Percentiles rank a stretch among this genome's conserved stretches.
phyloP scores from a whole-genome alignment of 1,140 invertebrate genomes.

The Hermatobates lingyangjiaoensis region DNA sequence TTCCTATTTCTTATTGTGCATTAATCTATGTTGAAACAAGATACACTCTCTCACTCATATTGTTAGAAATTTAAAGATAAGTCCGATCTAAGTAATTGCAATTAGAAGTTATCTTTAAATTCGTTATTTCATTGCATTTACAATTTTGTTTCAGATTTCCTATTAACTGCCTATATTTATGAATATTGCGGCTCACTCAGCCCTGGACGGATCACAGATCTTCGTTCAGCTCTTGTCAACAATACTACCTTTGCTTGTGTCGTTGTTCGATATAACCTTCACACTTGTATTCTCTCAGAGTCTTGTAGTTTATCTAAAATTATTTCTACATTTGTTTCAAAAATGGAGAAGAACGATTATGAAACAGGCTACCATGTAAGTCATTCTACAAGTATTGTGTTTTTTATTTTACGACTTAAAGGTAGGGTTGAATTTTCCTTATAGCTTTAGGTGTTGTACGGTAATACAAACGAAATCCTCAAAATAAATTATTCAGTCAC shows the following conservation, averaged over 20 bases:
- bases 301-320: constrained; percentile 41
- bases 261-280: constrained; percentile 64
- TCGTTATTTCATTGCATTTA: too few relatives aligned
- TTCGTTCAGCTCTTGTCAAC: constrained; percentile 84
- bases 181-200: constrained; percentile 44
- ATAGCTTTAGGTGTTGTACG: too few relatives aligned
- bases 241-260: constrained; percentile 85
- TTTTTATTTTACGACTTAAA: not conserved
- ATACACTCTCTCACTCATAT: too few relatives aligned
- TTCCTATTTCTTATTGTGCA: too few relatives aligned
- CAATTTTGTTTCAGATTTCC: constrained; percentile 44
- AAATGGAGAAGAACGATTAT: constrained; percentile 50
- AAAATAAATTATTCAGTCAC: too few relatives aligned
- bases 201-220: constrained; percentile 75
- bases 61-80: too few relatives aligned
- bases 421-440: constrained; percentile 2
- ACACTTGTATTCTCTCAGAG: constrained; percentile 44
- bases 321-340: constrained; percentile 61
- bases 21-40: too few relatives aligned
- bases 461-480: too few relatives aligned
- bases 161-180: constrained; percentile 74
- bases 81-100: too few relatives aligned
- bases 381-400: constrained; percentile 4
- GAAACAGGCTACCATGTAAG: constrained; percentile 37
- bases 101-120: too few relatives aligned